Evolutionary conservation across 2,113 vertebrate species (phyloP).

Genomic region (Heptranchias perlo): DNA sequence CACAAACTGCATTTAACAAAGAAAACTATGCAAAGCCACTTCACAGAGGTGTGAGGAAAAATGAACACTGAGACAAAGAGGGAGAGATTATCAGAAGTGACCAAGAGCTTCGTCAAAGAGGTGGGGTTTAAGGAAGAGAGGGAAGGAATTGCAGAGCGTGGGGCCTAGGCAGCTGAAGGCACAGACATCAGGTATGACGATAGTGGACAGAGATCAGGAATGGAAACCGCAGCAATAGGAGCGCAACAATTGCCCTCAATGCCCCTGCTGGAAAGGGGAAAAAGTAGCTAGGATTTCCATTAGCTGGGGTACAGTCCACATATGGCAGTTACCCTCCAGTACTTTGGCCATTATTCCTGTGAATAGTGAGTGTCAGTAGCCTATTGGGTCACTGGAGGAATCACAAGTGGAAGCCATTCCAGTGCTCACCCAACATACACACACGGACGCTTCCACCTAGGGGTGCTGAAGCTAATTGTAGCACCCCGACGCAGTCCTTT

Average conservation of each 20-base stretch:
- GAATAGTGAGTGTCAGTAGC: neutral
- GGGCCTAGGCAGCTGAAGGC: neutral
- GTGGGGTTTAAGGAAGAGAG: neutral
- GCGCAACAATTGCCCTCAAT: no score
- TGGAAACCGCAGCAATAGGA: neutral
- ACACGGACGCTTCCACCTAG: neutral
- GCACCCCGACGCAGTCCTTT: neutral
- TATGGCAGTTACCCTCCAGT: neutral
- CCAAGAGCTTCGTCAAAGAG: neutral
- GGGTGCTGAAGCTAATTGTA: neutral
- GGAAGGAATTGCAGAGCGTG: neutral
- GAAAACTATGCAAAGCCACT: neutral
- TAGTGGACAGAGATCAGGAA: neutral
- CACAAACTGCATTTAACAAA: neutral
- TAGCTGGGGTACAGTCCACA: neutral
- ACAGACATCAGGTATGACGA: neutral
- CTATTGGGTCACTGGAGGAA: neutral
- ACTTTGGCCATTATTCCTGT: neutral
- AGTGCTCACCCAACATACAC: neutral
- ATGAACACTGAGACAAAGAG: neutral
- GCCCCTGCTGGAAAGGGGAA: no score
- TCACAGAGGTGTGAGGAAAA: neutral
- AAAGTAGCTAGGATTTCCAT: no score
- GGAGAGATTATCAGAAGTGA: neutral
- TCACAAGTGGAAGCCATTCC: neutral